Evolutionary conservation across 2,888 invertebrate species (phyloP).

Genomic region (Drosophila anomalata): DNA sequence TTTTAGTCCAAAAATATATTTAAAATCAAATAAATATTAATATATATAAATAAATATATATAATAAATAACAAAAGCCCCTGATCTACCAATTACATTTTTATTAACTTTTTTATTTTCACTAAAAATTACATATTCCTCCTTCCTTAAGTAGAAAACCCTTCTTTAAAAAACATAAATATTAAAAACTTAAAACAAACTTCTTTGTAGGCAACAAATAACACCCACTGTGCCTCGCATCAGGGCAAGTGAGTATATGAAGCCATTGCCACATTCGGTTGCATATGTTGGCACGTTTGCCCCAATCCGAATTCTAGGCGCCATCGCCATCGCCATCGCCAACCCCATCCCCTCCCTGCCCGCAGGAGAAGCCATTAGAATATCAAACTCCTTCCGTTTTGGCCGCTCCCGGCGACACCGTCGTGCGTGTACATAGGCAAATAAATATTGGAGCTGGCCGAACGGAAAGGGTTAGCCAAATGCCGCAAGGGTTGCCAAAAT

Average conservation of each 20-base stretch:
- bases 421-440: constrained; percentile 41
- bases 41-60: no score
- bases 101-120: no score
- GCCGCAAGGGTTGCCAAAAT: constrained; percentile 15
- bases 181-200: no score
- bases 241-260: constrained; percentile 9
- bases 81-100: no score
- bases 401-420: constrained; percentile 26
- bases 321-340: neutral
- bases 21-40: no score
- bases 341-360: neutral
- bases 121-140: no score
- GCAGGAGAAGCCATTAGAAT: neutral
- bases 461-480: neutral
- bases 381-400: constrained; percentile 8
- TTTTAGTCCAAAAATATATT: no score
- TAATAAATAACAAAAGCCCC: no score
- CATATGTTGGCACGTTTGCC: constrained; percentile 33
- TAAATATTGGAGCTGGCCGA: constrained; percentile 37
- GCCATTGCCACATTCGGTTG: constrained; percentile 31
- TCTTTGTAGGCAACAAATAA: neutral
- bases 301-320: neutral
- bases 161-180: no score
- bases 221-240: constrained; percentile 1
- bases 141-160: no score